Percentiles rank a stretch among this genome's conserved stretches.
These are phyloP conservation scores for Pristiophorus japonicus DNA, from an alignment of 2,113 vertebrate genomes.

Conservation along the genomic window DNA sequence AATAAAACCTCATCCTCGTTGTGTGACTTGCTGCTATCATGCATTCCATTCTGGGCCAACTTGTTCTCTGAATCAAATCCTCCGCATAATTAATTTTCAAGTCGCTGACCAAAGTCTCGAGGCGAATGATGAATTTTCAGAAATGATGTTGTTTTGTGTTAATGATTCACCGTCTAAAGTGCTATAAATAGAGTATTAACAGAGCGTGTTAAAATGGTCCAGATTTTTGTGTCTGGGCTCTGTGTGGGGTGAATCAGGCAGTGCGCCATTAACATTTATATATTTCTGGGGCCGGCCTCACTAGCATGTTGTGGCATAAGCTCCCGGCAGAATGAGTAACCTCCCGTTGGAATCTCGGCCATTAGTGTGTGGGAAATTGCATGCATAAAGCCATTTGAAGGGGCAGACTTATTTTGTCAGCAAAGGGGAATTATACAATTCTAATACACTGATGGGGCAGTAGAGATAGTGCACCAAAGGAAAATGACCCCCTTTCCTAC, in stretches of 20 bases:
- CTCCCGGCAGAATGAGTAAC: background rate
- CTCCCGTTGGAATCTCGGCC: background rate
- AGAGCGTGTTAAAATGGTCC: background rate
- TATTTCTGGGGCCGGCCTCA: background rate
- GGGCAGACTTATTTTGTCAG: background rate
- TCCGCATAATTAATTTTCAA: background rate
- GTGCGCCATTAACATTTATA: no score
- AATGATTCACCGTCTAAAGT: background rate
- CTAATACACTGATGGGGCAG: background rate
- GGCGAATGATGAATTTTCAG: background rate
- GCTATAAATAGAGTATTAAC: background rate
- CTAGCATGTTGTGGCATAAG: background rate
- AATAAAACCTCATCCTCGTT: background rate
- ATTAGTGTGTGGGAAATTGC: background rate
- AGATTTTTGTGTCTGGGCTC: background rate
- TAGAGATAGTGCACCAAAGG: background rate
- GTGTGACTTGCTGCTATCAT: background rate
- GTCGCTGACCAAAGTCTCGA: background rate
- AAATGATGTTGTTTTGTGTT: background rate
- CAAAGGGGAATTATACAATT: background rate
- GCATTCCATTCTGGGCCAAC: background rate
- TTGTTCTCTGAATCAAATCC: background rate
- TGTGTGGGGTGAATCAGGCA: no score
- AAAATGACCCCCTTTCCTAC: background rate
- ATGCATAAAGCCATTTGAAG: background rate